Percentiles rank a stretch among this genome's conserved stretches.
Conservation (phyloP, 2,888 invertebrate species). For the Melieria picta region DNA sequence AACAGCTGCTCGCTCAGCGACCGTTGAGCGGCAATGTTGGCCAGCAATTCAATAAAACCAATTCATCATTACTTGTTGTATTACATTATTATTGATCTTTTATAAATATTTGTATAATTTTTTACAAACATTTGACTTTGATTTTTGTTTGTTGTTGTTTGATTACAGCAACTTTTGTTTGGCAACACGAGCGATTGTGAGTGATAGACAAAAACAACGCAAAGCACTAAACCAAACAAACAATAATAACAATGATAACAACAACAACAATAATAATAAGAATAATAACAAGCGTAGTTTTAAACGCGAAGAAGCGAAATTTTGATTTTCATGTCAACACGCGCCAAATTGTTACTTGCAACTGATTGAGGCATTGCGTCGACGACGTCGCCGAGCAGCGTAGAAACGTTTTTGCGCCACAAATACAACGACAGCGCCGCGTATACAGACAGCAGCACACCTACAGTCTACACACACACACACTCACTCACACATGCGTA, state of each 20-base stretch:
- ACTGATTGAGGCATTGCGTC: constrained; percentile 49
- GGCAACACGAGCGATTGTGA: neutral
- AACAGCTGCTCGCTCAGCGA: too few relatives aligned
- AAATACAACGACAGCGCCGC: constrained; percentile 23
- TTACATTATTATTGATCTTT: neutral
- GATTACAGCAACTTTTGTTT: neutral
- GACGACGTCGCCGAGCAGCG: constrained; percentile 4
- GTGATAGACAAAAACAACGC: neutral
- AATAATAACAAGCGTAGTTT: constrained; percentile 44
- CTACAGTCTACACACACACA: neutral
- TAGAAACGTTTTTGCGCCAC: constrained; percentile 10
- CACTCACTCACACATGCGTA: neutral
- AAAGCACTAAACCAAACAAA: neutral
- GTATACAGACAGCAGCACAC: constrained; percentile 14
- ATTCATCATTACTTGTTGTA: too few relatives aligned
- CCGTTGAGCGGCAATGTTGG: too few relatives aligned
- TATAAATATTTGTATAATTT: neutral
- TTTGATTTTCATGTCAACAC: constrained; percentile 61
- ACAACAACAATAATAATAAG: constrained; percentile 4
- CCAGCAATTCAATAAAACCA: too few relatives aligned
- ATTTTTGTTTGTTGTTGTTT: neutral
- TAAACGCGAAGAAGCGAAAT: constrained; percentile 58
- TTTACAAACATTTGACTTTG: neutral
- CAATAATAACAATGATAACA: neutral
- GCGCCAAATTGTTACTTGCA: constrained; percentile 65